Base-by-base conservation (phyloP, 2,888 invertebrate species). In the Tholera decimalis region DNA sequence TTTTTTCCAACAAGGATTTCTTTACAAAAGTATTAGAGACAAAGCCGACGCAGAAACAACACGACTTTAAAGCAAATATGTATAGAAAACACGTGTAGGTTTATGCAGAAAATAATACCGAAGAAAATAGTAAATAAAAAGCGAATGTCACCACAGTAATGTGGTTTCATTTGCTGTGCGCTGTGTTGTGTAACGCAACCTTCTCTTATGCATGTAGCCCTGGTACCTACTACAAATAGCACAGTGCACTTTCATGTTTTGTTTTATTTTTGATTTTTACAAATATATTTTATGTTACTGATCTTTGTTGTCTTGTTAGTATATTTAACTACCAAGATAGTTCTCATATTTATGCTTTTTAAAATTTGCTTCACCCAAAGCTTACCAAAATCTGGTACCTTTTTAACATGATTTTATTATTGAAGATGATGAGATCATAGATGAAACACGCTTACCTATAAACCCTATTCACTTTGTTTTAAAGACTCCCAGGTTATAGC, bases 101-200 rank as follows among this genome's bases (percentile, higher is more conserved):
- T 63, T 65, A 76, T 79, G 80, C 61, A 76, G 61, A 78, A 65
- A 60, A 78, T 73, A 73, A 81, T 78, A 61, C 69, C 28, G 47
- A 61, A 61, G 63, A 70, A 66, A 81, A 70, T 67, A 65, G 51
- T 62, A 58, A 63, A 74, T 71, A 81, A 79, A 68, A 73, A 65
- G 54, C 57, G 73, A 70, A 62, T 83, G 69, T 80, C 78, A 68
- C 72, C 68, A 49, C 61, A 39, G 81, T 73, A 73, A 78, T 78
- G 81, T 61, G 81, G 83, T 83, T 80, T 78, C 79, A 83, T 81
- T 77, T 75, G 65, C 72, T 65, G 59, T 62, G 59, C 18, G 57
- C 65, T 57, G 58, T 35, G 67, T 74, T 66, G 59, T 75, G 79
- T 69, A 78, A 68, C 54, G 64, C 60, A 57, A 54, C 54, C 65